Percentiles rank a stretch among this genome's conserved stretches.
Evolutionary conservation across 2,797 vertebrate species (phyloP).

Genomic region (Gadopsis bispinosus): DNA sequence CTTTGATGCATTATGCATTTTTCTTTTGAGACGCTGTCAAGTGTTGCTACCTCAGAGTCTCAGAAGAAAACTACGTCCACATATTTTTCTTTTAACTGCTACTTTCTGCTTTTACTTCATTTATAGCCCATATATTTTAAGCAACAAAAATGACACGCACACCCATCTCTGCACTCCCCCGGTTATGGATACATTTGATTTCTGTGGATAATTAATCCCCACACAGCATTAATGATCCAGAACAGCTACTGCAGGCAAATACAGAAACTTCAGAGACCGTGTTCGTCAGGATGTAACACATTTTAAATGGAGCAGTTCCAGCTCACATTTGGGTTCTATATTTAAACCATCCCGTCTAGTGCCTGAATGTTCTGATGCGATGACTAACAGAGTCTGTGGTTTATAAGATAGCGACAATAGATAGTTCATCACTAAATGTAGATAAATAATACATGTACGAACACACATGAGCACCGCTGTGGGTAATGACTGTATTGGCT

Average conservation of each 20-base stretch:
- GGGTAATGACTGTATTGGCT: not conserved
- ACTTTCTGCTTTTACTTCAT: constrained; percentile 14
- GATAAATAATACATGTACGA: not conserved
- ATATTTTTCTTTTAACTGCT: constrained; percentile 22
- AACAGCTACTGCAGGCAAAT: constrained; percentile 54
- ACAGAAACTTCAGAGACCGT: constrained; percentile 44
- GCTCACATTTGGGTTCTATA: constrained; percentile 39
- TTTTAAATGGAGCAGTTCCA: constrained; percentile 36
- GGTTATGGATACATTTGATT: constrained; percentile 41
- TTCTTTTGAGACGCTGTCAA: constrained; percentile 37
- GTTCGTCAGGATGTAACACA: constrained; percentile 30
- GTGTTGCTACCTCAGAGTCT: constrained; percentile 26
- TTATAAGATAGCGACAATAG: not conserved
- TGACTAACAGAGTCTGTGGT: not conserved
- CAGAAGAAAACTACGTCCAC: constrained; percentile 18
- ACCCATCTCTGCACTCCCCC: constrained; percentile 7
- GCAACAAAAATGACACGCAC: constrained; percentile 6
- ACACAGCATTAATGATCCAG: constrained; percentile 46
- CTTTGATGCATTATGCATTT: constrained; percentile 34
- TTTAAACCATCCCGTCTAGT: constrained; percentile 31
- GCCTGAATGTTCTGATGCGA: constrained; percentile 1
- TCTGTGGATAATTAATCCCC: constrained; percentile 47
- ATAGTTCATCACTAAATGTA: not conserved
- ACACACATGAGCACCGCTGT: not conserved
- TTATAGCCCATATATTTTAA: constrained; percentile 17